Conservation (phyloP, 2,797 vertebrate genomes). For the Megaceryle alcyon region DNA sequence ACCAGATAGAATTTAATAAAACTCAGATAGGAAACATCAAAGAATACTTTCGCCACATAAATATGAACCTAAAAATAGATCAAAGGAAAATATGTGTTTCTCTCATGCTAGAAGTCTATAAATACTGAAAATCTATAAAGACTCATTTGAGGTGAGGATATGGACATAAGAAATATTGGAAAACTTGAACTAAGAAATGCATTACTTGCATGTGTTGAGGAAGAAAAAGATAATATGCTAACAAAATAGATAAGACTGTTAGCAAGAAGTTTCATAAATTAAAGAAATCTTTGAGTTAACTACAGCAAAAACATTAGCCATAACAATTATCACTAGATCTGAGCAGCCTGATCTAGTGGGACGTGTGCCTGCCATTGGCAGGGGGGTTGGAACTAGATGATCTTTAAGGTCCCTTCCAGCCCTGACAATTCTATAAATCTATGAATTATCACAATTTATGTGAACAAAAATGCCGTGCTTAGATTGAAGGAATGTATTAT, state of each 20-base stretch:
- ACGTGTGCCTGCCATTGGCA: no score
- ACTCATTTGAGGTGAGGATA: not conserved
- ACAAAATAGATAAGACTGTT: not conserved
- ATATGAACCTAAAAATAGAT: constrained; percentile 2
- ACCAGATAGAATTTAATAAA: not conserved
- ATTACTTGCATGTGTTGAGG: not conserved
- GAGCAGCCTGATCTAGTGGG: no score
- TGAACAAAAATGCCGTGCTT: not conserved
- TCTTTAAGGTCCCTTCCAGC: no score
- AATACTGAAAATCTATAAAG: not conserved
- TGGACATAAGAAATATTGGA: not conserved
- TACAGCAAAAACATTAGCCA: not conserved
- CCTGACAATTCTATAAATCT: no score
- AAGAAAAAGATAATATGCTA: not conserved
- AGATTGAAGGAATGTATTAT: not conserved
- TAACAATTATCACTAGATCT: not conserved
- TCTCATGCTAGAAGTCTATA: not conserved
- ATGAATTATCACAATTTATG: not conserved
- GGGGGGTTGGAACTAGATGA: no score
- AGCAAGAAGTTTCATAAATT: not conserved
- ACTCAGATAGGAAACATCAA: constrained; percentile 1
- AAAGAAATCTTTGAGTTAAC: not conserved
- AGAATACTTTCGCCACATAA: not conserved
- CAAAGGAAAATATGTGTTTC: not conserved
- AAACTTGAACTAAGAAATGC: not conserved